Base-by-base conservation (phyloP, 2,888 invertebrate genomes). In the Exephanes ischioxanthus region DNA sequence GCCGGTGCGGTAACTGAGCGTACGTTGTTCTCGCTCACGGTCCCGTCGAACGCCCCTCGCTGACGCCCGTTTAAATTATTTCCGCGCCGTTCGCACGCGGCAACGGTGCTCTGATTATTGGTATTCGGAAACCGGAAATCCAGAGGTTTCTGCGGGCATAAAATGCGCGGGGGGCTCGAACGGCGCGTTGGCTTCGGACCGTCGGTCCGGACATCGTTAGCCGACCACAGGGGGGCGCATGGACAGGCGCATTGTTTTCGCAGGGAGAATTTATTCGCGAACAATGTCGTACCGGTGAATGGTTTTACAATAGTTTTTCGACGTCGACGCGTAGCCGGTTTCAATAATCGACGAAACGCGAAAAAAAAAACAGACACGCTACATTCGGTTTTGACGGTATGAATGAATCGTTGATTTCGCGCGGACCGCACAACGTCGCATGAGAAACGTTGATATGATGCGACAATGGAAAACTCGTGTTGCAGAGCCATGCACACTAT, bases 51-150 rank as follows among this genome's bases (percentile, higher is more conserved):
- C 53, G 33, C 19, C 14, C 45, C 33, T n/a, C 37, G 41, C 33
- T 26, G 48, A 41, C 53, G 19, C 16, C 22, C 30, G 67, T 72
- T 67, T 55, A 37, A 85, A 85, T 85, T 83, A 85, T 76, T 72
- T 83, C 76, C 82, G 72, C 68, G 66, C 58, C 58, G 66, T 58
- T 71, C 76, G 75, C 58, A 63, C 58, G 19, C 48, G 76, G 51
- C 67, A 33, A 30, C 22, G 48, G 45, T 75, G 41, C 66, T 26
- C 76, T 83, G 85, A 83, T 85, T 80, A 77, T 78, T 70, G 79
- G 75, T 53, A 79, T 72, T 71, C 66, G 82, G 53, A 41, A 63
- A 71, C 37, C 82, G 45, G 48, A n/a, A 70, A 82, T 16, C 19
- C 73, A 48, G 26, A 26, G 73, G 30, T 71, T 80, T 79, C 37